Base-by-base conservation (phyloP, 2,888 invertebrate genomes). In the Brachyptera risi region DNA sequence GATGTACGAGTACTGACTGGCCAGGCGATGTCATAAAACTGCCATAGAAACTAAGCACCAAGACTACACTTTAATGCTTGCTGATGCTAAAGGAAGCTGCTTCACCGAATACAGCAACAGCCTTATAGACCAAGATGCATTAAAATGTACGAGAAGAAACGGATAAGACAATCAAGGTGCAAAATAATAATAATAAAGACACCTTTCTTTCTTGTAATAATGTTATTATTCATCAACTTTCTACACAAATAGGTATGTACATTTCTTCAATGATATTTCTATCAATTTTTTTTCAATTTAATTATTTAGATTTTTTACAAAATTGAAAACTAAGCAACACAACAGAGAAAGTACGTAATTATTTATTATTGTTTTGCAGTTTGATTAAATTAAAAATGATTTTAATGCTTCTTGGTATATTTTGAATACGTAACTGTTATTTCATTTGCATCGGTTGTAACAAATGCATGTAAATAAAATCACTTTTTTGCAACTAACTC, bases 171-270 rank as follows among this genome's bases (percentile, higher is more conserved):
- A 44, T 21, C 17, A 35, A 21, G 13, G 61, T 65, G 65, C 63
- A 65, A 65, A 63, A 65, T 65, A 65, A 65, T 56, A 62, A 21
- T 24, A 47, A 56, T 58, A 57, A 57, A 37, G 50, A 59, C 47
- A 51, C 50, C 42, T 42, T 58, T 51, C 27, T 56, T 38, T 59
- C 26, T 49, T 27, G 56, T 63, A 47, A 61, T 61, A 63, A 61
- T 40, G 79, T 79, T 76, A 73, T 80, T 79, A 78, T 79, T 79
- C 77, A 78, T 79, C 79, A 17, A 37, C 19, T 78, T 79, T 79
- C 80, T 80, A 80, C 80, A 80, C 80, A 79, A 80, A 80, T 79
- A 80, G 78, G 78, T 79, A 79, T 80, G 80, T 80, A 80, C 80
- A 80, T 62, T 66, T 64, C 65, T 67, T 64, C 61, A 66, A 62